These are phyloP conservation scores for Ephialtes manifestator DNA, from an alignment of 2,888 invertebrate genomes.

Conservation along the genomic window DNA sequence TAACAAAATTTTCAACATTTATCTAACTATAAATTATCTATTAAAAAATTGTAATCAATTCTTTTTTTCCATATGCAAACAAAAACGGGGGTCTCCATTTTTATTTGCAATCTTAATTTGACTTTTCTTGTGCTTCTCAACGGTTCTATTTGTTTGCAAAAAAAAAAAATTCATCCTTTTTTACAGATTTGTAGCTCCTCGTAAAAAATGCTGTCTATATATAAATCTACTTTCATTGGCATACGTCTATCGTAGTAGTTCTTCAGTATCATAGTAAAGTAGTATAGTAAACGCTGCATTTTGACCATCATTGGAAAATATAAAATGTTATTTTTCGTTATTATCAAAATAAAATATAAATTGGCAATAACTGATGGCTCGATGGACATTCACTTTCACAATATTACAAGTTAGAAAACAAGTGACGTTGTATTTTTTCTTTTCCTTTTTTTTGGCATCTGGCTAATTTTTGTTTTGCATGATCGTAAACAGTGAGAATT, in stretches of 20 bases:
- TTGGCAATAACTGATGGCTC: conserved; percentile 79
- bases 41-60: neutral
- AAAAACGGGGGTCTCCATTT: neutral
- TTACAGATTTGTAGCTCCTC: conserved; percentile 38
- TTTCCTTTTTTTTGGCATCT: too few species aligned
- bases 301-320: conserved; percentile 70
- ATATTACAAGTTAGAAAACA: conserved; percentile 70
- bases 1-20: conserved; percentile 11
- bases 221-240: conserved; percentile 66
- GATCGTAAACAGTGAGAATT: too few species aligned
- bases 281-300: conserved; percentile 44
- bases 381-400: conserved; percentile 76
- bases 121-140: neutral
- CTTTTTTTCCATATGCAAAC: too few species aligned
- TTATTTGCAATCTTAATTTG: neutral
- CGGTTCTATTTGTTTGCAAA: neutral
- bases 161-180: neutral
- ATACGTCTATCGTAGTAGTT: conserved; percentile 45
- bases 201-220: too few species aligned
- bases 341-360: conserved; percentile 85
- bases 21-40: too few species aligned
- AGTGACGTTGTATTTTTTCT: conserved; percentile 21
- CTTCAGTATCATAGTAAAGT: conserved; percentile 63
- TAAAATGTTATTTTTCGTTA: too few species aligned
- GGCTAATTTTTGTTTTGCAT: neutral